A percentile compares a stretch with the other conserved stretches of the same genome.
phyloP scores from a whole-genome alignment of 2,888 invertebrate genomes.

The Agrotis puta region DNA sequence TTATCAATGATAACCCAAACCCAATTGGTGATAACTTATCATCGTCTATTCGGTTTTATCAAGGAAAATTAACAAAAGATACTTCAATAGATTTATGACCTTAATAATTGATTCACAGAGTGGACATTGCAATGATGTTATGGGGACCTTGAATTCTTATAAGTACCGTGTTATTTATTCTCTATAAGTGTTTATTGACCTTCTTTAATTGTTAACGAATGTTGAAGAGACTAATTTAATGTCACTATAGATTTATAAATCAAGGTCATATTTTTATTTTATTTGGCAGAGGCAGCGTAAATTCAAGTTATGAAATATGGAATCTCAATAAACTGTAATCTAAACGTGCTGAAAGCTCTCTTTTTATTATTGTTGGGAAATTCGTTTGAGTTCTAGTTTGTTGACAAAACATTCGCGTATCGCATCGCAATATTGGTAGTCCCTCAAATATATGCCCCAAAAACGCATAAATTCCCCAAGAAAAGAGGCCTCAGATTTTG shows the following conservation, averaged over 20 bases:
- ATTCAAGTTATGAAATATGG: slow-evolving; percentile 9
- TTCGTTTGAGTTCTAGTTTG: neutral
- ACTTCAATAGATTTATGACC: slow-evolving; percentile 9
- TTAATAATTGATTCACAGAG: slow-evolving; percentile 6
- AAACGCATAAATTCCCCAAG: neutral
- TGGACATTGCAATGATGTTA: neutral
- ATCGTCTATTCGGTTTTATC: slow-evolving; percentile 25
- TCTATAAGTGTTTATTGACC: neutral
- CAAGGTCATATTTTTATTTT: neutral
- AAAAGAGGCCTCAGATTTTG: neutral
- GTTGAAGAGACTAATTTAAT: neutral
- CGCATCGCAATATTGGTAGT: neutral
- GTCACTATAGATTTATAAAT: slow-evolving; percentile 3
- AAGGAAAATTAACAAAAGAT: slow-evolving; percentile 21
- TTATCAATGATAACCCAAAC: slow-evolving; percentile 26
- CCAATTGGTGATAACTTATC: slow-evolving; percentile 33
- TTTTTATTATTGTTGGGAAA: slow-evolving; percentile 11
- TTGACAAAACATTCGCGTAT: neutral
- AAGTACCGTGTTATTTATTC: slow-evolving; percentile 1
- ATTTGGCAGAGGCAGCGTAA: too few species aligned
- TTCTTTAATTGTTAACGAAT: neutral
- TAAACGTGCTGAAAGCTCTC: slow-evolving; percentile 32
- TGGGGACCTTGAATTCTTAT: slow-evolving; percentile 6
- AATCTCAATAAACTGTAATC: slow-evolving; percentile 44
- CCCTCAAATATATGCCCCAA: neutral